Evolutionary conservation across 1,140 invertebrate genomes (phyloP).

Genomic region (Hylyphantes graminicola): DNA sequence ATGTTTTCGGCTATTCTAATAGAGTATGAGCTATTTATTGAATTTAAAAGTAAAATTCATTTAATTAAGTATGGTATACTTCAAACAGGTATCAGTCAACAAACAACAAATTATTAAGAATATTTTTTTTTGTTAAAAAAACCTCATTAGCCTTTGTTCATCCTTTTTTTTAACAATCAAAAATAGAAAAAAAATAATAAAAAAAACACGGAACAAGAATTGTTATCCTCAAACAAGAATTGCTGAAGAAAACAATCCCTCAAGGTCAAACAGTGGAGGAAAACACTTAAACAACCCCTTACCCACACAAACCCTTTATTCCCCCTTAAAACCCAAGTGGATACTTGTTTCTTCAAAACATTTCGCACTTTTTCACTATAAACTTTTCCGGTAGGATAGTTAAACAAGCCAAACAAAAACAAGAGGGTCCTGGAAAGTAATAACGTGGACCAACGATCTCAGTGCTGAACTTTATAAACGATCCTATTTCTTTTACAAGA

Average conservation of each 20-base stretch:
- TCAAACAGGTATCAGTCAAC: no score
- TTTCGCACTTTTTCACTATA: constrained; percentile 31
- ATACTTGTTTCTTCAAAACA: constrained; percentile 35
- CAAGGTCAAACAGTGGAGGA: background rate
- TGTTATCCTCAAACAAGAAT: background rate
- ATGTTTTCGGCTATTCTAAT: no score
- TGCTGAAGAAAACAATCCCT: background rate
- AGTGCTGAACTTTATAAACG: constrained; percentile 44
- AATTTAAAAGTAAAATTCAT: no score
- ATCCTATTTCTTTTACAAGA: constrained; percentile 51
- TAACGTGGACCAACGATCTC: constrained; percentile 26
- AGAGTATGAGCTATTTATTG: no score
- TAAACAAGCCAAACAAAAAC: constrained; percentile 39
- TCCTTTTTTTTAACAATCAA: background rate
- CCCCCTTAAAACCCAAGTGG: background rate
- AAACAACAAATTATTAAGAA: no score
- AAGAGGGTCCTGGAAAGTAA: constrained; percentile 22
- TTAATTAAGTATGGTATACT: no score
- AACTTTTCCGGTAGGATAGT: constrained; percentile 30
- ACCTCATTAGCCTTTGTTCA: background rate
- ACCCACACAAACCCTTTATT: background rate
- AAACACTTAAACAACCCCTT: background rate
- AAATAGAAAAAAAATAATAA: no score
- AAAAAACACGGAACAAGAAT: no score
- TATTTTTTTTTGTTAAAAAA: background rate